Percentiles rank a stretch among this genome's conserved stretches.
Evolutionary conservation across 1,140 invertebrate genomes (phyloP).

Genomic region (Drosophila paulistorum): DNA sequence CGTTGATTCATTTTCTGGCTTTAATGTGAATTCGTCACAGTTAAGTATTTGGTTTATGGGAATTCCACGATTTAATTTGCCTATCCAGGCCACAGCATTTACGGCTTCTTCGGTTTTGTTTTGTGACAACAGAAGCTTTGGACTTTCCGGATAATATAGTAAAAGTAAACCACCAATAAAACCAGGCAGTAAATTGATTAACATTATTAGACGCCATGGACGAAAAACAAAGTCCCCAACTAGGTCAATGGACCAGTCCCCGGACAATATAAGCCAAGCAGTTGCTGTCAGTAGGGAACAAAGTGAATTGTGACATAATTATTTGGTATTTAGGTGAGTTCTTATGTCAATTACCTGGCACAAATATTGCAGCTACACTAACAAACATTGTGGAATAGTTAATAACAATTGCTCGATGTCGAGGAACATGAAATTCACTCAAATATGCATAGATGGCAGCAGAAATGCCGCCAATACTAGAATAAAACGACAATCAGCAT

Average conservation of each 20-base stretch:
- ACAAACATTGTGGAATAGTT: slow-evolving; percentile 80
- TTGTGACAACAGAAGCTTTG: slow-evolving; percentile 85
- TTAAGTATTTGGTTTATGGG: slow-evolving; percentile 48
- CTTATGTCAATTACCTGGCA: slow-evolving; percentile 60
- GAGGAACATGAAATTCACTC: slow-evolving; percentile 84
- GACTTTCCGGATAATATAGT: slow-evolving; percentile 87
- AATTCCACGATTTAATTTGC: slow-evolving; percentile 84
- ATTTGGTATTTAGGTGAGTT: too few relatives aligned
- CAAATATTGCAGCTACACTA: slow-evolving; percentile 71
- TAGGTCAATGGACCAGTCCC: slow-evolving; percentile 58
- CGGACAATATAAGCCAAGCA: slow-evolving; percentile 64
- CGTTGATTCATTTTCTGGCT: slow-evolving; percentile 50
- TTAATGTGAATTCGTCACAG: slow-evolving; percentile 46
- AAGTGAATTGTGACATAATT: too few relatives aligned
- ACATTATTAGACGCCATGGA: slow-evolving; percentile 87
- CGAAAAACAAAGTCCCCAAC: slow-evolving; percentile 71
- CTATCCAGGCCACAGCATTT: slow-evolving; percentile 84
- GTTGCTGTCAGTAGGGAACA: slow-evolving; percentile 34
- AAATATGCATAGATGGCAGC: slow-evolving; percentile 85
- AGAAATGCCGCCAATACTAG: slow-evolving; percentile 84
- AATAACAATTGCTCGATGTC: slow-evolving; percentile 80
- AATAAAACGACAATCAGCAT: not conserved
- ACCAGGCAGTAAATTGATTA: slow-evolving; percentile 85
- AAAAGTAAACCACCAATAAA: slow-evolving; percentile 85
- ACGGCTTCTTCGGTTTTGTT: slow-evolving; percentile 84